A percentile compares a stretch with the other conserved stretches of the same genome.
Evolutionary conservation across 1,140 invertebrate species (phyloP).

Genomic region (Bombus cullumanus): DNA sequence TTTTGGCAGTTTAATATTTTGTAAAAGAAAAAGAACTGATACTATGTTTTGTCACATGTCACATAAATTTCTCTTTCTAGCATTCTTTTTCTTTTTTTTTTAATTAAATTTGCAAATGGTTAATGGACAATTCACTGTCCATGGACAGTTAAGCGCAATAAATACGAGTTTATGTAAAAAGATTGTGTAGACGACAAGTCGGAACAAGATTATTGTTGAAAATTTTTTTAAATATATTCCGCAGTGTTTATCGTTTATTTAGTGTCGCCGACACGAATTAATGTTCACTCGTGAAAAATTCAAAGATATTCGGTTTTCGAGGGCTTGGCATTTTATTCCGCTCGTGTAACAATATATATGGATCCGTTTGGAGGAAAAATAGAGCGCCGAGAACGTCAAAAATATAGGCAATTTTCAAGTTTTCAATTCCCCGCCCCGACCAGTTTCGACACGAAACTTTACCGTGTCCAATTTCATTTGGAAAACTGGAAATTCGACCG

Average conservation of each 20-base stretch:
- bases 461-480: conserved; percentile 12
- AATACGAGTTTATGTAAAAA: not conserved
- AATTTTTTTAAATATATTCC: conserved; percentile 1
- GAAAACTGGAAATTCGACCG: conserved; percentile 19
- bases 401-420: conserved; percentile 25
- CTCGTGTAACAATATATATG: conserved; percentile 2
- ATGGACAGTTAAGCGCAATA: not conserved
- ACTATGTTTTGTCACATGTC: not conserved
- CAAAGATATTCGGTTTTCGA: not conserved
- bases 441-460: conserved; percentile 11
- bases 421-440: not conserved
- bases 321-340: not conserved
- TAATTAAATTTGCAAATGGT: not conserved
- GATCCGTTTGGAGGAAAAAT: not conserved
- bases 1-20: not conserved
- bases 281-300: conserved; percentile 15
- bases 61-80: not conserved
- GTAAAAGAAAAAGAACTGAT: not conserved
- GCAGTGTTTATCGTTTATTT: not conserved
- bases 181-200: too few species aligned
- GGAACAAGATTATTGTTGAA: not conserved
- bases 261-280: conserved; percentile 7
- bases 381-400: not conserved
- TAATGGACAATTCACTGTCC: not conserved
- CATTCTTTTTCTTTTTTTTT: not conserved